Conservation (phyloP, 2,797 vertebrate species). For the Pipistrellus pygmaeus region DNA sequence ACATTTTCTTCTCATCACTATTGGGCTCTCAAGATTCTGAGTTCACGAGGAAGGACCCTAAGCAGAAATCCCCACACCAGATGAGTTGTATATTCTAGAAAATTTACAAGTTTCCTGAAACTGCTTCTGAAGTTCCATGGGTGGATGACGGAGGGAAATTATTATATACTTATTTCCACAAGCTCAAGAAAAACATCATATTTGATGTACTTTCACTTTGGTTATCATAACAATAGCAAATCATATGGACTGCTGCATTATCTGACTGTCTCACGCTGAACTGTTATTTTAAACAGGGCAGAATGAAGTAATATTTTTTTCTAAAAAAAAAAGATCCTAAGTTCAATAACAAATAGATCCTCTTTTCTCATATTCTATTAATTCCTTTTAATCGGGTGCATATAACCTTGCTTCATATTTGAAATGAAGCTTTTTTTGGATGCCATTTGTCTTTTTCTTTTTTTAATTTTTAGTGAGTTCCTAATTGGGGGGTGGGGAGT, state of each 20-base stretch:
- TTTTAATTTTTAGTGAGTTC: not conserved
- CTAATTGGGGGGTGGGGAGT: not conserved
- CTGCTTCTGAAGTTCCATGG: not conserved
- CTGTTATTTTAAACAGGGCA: not conserved
- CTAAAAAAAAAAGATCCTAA: too few relatives aligned
- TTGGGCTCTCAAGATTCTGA: constrained; percentile 25
- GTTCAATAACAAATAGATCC: not conserved
- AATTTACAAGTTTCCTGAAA: not conserved
- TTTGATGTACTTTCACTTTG: not conserved
- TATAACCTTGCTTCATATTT: constrained; percentile 15
- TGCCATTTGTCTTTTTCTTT: not conserved
- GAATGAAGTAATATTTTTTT: not conserved
- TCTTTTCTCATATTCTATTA: constrained; percentile 37
- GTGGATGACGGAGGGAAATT: not conserved
- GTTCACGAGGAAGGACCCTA: not conserved
- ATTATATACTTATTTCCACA: not conserved
- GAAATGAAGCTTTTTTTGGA: not conserved
- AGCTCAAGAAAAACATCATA: not conserved
- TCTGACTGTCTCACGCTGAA: not conserved
- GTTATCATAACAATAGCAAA: not conserved
- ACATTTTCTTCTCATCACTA: constrained; percentile 55
- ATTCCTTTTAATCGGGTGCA: not conserved
- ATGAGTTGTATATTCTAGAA: too few relatives aligned
- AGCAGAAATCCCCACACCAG: not conserved
- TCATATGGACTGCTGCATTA: not conserved